Base-by-base conservation (phyloP, 1,140 invertebrate genomes). In the Eubasilissa regina region DNA sequence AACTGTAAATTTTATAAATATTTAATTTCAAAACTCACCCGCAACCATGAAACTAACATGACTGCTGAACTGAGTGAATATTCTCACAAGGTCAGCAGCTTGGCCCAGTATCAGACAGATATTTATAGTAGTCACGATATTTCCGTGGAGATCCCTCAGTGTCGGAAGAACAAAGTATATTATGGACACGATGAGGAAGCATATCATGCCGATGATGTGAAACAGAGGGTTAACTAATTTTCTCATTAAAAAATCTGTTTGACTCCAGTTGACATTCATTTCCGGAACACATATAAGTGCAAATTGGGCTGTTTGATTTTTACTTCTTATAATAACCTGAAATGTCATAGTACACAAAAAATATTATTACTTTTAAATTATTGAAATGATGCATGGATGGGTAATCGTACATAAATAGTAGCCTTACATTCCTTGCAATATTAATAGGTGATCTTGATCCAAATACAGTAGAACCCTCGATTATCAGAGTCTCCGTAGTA, bases 81-180 rank as follows among this genome's bases (percentile, higher is more conserved):
- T 93, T 81, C 93, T 91, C 0, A 95, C 93, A n/a, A 94, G 89
- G 83, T 94, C 93, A 7, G 94, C 94, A n/a, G 92, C 92, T 85
- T 95, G 94, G 80, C 91, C 92, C 0, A 94, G 86, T 82, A 95
- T 93, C 51, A 96, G 87, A 83, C 95, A 95, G 17, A 95, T 84
- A 56, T 91, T 91, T 82, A 96, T 93, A 47, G 94, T 95, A 0
- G 94, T 95, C 45, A 96, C 92, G 82, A 96, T 95, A 85, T 96
- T 96, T 13, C 95, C 95, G 25, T 94, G 92, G 21, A 96, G 87
- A 89, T 96, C 95, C 83, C 94, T 87, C 60, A 96, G 88, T 51
- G 95, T 95, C n/a, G 94, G 94, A 79, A 96, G 87, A 15, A 96
- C 92, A 86, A 96, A 96, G 84, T 96, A 95, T 73, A 95, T 91